A percentile compares a stretch with the other conserved stretches of the same genome.
phyloP scores from a whole-genome alignment of 2,797 vertebrate species.

The Siniperca scherzeri region DNA sequence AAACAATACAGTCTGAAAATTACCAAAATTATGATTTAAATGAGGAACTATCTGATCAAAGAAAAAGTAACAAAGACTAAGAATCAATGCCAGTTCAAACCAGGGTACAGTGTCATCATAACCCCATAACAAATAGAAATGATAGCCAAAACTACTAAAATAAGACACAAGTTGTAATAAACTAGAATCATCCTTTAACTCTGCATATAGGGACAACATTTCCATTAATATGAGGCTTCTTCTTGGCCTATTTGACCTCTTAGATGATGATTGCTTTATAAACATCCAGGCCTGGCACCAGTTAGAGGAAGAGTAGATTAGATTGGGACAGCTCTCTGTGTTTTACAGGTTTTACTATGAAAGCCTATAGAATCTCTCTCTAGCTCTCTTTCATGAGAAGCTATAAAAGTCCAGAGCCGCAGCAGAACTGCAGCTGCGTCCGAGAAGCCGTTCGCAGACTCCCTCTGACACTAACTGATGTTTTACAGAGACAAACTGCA shows the following conservation, averaged over 20 bases:
- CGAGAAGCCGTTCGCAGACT: slow-evolving; percentile 43
- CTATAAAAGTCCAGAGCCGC: slow-evolving; percentile 62
- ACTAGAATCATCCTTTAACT: neutral
- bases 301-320: slow-evolving; percentile 47
- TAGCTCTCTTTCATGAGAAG: slow-evolving; percentile 48
- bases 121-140: neutral
- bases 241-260: slow-evolving; percentile 8
- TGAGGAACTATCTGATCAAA: neutral
- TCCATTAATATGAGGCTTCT: neutral
- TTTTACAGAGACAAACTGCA: slow-evolving; percentile 75
- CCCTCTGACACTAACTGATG: slow-evolving; percentile 68
- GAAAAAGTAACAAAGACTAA: slow-evolving; percentile 1
- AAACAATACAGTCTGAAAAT: neutral
- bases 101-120: neutral
- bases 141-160: slow-evolving; percentile 9
- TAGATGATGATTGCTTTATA: slow-evolving; percentile 44
- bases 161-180: slow-evolving; percentile 7
- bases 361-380: slow-evolving; percentile 44
- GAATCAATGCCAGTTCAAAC: neutral
- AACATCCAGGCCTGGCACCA: slow-evolving; percentile 45
- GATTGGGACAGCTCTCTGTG: slow-evolving; percentile 30
- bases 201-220: slow-evolving; percentile 13
- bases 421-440: slow-evolving; percentile 62
- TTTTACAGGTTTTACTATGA: slow-evolving; percentile 56
- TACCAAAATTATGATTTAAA: neutral